These are phyloP conservation scores for Tuta absoluta DNA, from an alignment of 2,888 invertebrate genomes.

Conservation along the genomic window DNA sequence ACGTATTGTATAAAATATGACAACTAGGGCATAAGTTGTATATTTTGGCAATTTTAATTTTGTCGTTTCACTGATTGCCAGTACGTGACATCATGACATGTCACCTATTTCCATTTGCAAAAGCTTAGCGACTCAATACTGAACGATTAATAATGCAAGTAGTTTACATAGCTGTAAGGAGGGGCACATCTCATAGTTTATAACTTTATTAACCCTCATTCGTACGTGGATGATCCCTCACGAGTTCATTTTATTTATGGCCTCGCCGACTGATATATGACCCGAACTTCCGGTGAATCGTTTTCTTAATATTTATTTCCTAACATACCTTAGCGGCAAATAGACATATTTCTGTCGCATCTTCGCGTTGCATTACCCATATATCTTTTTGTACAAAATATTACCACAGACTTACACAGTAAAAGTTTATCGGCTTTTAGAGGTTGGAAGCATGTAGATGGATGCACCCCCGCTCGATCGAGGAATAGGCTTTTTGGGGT, in stretches of 20 bases:
- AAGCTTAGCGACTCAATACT: constrained; percentile 4
- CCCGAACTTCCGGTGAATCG: constrained; percentile 58
- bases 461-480: constrained; percentile 64
- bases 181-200: constrained; percentile 55
- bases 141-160: constrained; percentile 11
- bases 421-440: not conserved
- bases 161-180: not conserved
- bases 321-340: constrained; percentile 36
- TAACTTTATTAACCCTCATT: constrained; percentile 56
- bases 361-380: constrained; percentile 31
- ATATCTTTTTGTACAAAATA: constrained; percentile 37
- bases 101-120: not conserved
- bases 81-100: not conserved
- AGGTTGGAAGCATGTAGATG: constrained; percentile 34
- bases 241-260: constrained; percentile 60
- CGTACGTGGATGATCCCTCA: constrained; percentile 44
- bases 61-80: too few species aligned
- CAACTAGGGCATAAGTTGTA: too few species aligned
- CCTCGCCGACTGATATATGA: constrained; percentile 67
- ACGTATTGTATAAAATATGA: too few species aligned
- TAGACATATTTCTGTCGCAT: constrained; percentile 37
- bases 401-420: constrained; percentile 30
- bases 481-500: constrained; percentile 34
- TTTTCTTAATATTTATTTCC: constrained; percentile 25
- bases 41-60: too few species aligned